Base-by-base conservation (phyloP, 2,888 invertebrate genomes). In the Rutpela maculata region DNA sequence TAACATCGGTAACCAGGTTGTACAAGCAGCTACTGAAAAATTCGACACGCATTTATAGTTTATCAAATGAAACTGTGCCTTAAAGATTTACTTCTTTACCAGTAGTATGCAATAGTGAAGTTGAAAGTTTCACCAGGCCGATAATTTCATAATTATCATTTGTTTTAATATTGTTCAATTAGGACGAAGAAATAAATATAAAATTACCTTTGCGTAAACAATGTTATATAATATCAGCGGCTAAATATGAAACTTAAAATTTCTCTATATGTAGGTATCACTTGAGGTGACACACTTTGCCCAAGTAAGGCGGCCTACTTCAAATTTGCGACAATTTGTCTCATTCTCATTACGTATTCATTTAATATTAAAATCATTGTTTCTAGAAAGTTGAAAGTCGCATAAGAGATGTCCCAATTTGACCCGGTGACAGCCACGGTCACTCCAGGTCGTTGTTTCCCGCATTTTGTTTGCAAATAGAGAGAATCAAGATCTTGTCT, bases 401-500 rank as follows among this genome's bases (percentile, higher is more conserved):
- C 50, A 50, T 19, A 71, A 60, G 68, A 72, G 83, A 83, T 80
- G 83, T 84, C 80, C 82, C 82, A 84, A 85, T 83, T 84, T 83
- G 84, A 85, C 84, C 82, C 81, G 85, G 83, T 81, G 83, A 83
- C 83, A 82, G 82, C 76, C 83, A 83, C 84, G 83, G 85, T 85
- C 83, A 84, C 83, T 85, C 84, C 81, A 85, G 85, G 84, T 85
- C 84, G 82, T 85, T 85, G 85, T 85, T 85, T 82, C 81, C 78
- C 78, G 77, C 82, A 83, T 85, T 85, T 82, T 72, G 79, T 77
- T 76, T 74, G 79, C 77, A 78, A 80, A 80, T 80, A 72, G 76
- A 80, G 76, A 76, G 76, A 78, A 80, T 80, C 76, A 74, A 75
- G 79, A 80, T 80, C 77, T 78, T 80, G 77, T 78, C 79, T 80